Conservation (phyloP, 2,888 invertebrate species). For the Epinotia ramella region DNA sequence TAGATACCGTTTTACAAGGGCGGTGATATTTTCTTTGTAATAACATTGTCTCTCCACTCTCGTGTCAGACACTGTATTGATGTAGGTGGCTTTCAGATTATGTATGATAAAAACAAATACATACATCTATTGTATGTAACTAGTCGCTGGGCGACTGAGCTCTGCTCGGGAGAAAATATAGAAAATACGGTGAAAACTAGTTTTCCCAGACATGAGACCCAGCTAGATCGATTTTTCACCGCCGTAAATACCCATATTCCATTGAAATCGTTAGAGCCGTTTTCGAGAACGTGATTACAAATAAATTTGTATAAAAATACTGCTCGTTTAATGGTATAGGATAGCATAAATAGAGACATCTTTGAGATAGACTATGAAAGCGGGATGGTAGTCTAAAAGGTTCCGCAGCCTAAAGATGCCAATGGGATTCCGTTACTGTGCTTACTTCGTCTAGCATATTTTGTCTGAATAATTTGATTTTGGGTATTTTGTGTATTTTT, state of each 20-base stretch:
- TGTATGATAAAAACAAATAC: background rate
- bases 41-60: background rate
- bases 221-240: too few species aligned
- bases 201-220: too few species aligned
- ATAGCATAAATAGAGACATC: too few species aligned
- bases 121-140: too few species aligned
- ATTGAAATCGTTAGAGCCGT: too few species aligned
- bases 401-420: background rate
- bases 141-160: too few species aligned
- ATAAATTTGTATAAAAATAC: too few species aligned
- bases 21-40: constrained; percentile 1
- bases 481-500: background rate
- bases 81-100: background rate
- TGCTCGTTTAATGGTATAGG: too few species aligned
- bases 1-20: background rate
- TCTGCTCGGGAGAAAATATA: too few species aligned
- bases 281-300: too few species aligned
- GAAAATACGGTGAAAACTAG: too few species aligned
- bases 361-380: background rate
- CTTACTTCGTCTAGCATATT: background rate
- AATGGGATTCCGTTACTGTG: background rate
- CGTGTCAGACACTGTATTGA: background rate
- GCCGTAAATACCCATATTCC: too few species aligned
- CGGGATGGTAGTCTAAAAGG: background rate
- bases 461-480: background rate